Base-by-base conservation (phyloP, 2,113 vertebrate species). In the Etheostoma spectabile region DNA sequence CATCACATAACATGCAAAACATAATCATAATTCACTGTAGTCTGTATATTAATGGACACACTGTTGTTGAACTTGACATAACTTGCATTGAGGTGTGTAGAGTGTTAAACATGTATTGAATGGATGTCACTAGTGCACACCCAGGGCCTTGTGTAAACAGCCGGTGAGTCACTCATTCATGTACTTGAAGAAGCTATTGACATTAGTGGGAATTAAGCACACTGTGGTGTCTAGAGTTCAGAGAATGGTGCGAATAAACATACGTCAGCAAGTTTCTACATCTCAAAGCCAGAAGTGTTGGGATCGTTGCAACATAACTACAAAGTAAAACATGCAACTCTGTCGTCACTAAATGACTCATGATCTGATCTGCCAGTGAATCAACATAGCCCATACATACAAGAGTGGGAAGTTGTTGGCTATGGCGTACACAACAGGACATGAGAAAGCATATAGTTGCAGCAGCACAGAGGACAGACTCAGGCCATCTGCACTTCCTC, bases 391-490 rank as follows among this genome's bases (percentile, higher is more conserved):
- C 4, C 0, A 42, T 64, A 80, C 82, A 79, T 91, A 97, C 96
- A 96, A 95, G 76, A 96, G 92, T 0, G 96, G 96, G 83, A 97
- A 97, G 62, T 83, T 88, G 77, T 93, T 90, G 63, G 90, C 78
- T 35, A 95, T 56, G 60, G 96, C 96, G 72, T 95, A 96, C 21
- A 93, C 91, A 64, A 96, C 92, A 56, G 95, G 95, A 74, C 94
- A 95, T 0, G 95, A 95, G 73, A 95, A 56, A 3, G 94, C 92
- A 35, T 96, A 81, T 1, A 97, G 88, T 53, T 97, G 96, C 80
- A 97, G 91, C 62, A 97, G 53, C 8, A 90, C 24, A 0, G 96
- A 87, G 2, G 88, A 66, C 57, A 96, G 88, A 80, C 94, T 97
- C 71, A 97, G 86, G 2, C 96, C 97, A 7, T 95, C 93, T 0